A percentile compares a stretch with the other conserved stretches of the same genome.
Conservation (phyloP, 2,888 invertebrate species). For the Lasioglossum oenotherae region DNA sequence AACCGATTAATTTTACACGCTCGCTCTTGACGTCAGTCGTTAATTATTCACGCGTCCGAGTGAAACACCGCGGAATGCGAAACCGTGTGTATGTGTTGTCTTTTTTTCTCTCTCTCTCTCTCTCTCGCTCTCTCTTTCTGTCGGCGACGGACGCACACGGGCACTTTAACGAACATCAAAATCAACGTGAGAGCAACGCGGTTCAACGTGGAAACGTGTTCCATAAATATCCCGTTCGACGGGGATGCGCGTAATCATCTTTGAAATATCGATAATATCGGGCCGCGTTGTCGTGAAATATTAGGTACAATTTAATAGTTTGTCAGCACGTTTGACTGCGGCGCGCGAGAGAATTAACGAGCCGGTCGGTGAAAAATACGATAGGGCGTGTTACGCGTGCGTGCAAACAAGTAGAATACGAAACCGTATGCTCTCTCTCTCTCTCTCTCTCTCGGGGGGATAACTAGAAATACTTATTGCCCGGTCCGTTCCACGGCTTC, state of each 20-base stretch:
- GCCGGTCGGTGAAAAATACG: conserved; percentile 39
- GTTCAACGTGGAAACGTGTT: conserved; percentile 12
- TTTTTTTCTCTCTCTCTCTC: neutral
- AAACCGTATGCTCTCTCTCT: conserved; percentile 25
- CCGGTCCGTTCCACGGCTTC: conserved; percentile 51
- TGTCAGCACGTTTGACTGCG: conserved; percentile 38
- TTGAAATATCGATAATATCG: conserved; percentile 31
- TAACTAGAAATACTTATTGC: conserved; percentile 62
- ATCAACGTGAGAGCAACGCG: neutral
- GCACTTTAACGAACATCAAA: neutral
- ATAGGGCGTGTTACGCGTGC: conserved; percentile 57
- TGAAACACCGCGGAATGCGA: neutral
- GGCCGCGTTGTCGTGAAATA: conserved; percentile 39
- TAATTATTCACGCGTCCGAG: conserved; percentile 26
- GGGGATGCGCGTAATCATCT: conserved; percentile 20
- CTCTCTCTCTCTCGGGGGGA: too few species aligned
- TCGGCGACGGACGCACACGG: neutral
- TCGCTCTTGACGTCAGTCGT: neutral
- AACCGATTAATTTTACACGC: conserved; percentile 11
- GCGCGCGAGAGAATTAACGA: conserved; percentile 34
- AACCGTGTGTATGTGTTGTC: neutral
- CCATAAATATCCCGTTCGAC: conserved; percentile 24
- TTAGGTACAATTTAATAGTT: conserved; percentile 45
- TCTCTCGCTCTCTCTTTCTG: neutral
- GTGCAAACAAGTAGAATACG: conserved; percentile 43